Percentiles rank a stretch among this genome's conserved stretches.
Evolutionary conservation across 2,888 invertebrate genomes (phyloP).

Genomic region (Seira sanloemensis): DNA sequence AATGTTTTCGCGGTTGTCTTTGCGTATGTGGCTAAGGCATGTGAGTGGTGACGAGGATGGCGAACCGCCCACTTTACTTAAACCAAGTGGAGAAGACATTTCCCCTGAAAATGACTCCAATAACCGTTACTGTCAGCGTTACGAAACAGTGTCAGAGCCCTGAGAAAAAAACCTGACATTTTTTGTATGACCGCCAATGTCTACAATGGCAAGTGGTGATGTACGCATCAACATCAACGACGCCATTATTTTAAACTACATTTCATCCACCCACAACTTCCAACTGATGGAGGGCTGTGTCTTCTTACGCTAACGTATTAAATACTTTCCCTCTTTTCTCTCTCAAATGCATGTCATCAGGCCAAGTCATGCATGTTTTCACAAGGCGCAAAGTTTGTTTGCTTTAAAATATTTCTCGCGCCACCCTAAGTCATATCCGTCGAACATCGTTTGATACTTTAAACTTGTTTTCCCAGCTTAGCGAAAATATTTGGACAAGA

Average conservation of each 20-base stretch:
- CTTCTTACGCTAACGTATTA: too few relatives aligned
- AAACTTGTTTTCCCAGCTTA: background rate
- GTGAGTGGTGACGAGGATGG: conserved; percentile 37
- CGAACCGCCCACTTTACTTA: conserved; percentile 53
- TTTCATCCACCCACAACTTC: background rate
- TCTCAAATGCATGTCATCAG: too few relatives aligned
- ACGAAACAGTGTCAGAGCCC: conserved; percentile 46
- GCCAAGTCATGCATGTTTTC: too few relatives aligned
- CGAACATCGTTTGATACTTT: background rate
- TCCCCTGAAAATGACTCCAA: conserved; percentile 48
- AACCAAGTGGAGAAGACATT: conserved; percentile 52
- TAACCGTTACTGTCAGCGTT: conserved; percentile 59
- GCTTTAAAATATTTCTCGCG: too few relatives aligned
- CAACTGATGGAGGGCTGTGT: too few relatives aligned
- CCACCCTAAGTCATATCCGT: too few relatives aligned
- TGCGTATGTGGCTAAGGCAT: background rate
- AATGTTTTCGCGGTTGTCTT: background rate
- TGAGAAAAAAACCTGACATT: background rate
- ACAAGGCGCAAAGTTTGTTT: too few relatives aligned
- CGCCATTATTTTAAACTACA: background rate
- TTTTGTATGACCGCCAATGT: background rate
- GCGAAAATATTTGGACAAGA: background rate
- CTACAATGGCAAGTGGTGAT: background rate
- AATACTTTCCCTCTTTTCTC: too few relatives aligned
- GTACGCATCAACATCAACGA: background rate